Base-by-base conservation (phyloP, 1,140 invertebrate species). In the Aphis gossypii region DNA sequence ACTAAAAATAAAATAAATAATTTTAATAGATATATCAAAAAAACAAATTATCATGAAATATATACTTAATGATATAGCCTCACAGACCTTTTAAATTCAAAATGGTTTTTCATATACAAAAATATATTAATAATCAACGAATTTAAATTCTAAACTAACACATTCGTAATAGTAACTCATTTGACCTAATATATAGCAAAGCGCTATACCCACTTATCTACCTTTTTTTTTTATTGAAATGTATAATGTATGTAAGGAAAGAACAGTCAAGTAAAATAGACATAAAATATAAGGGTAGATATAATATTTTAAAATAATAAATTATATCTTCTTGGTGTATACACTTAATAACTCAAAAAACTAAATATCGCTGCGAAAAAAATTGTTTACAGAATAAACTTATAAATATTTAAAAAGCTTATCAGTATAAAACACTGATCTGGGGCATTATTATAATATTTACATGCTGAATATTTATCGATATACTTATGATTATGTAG, bases 331-430 rank as follows among this genome's bases (percentile, higher is more conserved):
- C 14, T 2, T 30, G 25, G 30, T n/a, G 18, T 68, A 8, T 60
- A 11, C 25, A 14, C 23, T 68, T 30, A 68, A 68, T 30, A 76
- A 76, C 14, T 0, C 60, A 76, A 84, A 44, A 41, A 84, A 25
- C 9, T 44, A 84, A 44, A 44, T 25, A 44, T 44, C 9, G 21
- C 25, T 14, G 23, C 8, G 38, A 25, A n/a, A 46, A 48, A n/a
- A 14, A 76, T 14, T 87, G 84, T 87, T 46, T 87, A 14, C 84
- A 5, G 14, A 48, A 30, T 46, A 44, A 38, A 48, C 35, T 7
- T 23, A 84, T 84, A 87, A 87, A 87, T 87, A 87, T 87, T 46
- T 87, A 87, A 46, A 87, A 46, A 18, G 44, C 84, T 46, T 87
- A 87, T 87, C 41, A 46, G 44, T 20, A 30, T 48, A 48, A 8